Evolutionary conservation across 2,113 vertebrate genomes (phyloP), one percentile per base, ranked within the genome.

Genomic region (Myrmophylax atrothorax): DNA sequence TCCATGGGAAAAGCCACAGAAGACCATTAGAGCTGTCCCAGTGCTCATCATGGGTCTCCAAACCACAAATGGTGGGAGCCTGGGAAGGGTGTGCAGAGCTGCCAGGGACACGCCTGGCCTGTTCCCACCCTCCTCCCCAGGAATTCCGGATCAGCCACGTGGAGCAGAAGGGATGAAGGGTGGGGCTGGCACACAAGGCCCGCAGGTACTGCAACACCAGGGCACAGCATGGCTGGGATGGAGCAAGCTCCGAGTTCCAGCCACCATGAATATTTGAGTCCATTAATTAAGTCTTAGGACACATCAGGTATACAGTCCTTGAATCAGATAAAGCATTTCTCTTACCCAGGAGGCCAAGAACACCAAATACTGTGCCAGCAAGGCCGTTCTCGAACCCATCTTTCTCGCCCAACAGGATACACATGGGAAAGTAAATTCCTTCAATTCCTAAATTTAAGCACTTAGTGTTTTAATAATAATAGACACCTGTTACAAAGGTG

Each of bases 61-160:
- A 59, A 10, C 18, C 0, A 0, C 75, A 64, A 7, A 31, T 3
- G 2, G 2, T 2, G 12, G 58, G 52, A 83, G 72, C 63, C 8
- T 1, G 3, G 78, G 47, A 10, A 52, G 26, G 1, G 14, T 23
- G 24, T 14, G 47, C 79, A 72, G 47, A 42, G 14, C 12, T 14
- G 35, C 5, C 74, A 74, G 69, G 1, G 49, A n/a, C 5, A 25
- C 0, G 1, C 28, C 20, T 14, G 26, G 56, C 69, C 66, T 42
- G 24, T 13, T 47, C 33, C 22, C 60, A 60, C 31, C 49, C 81
- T 78, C 38, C 53, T 75, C 33, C 26, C 56, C 38, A 25, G 31
- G 31, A 49, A 38, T 11, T 52, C 1, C 0, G 0, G 8, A 81
- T 12, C 56, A 78, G 56, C 47, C 64, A 12, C 2, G 1, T 20